Percentiles rank a stretch among this genome's conserved stretches.
Conservation (phyloP, 2,113 vertebrate genomes). For the Natator depressus region DNA sequence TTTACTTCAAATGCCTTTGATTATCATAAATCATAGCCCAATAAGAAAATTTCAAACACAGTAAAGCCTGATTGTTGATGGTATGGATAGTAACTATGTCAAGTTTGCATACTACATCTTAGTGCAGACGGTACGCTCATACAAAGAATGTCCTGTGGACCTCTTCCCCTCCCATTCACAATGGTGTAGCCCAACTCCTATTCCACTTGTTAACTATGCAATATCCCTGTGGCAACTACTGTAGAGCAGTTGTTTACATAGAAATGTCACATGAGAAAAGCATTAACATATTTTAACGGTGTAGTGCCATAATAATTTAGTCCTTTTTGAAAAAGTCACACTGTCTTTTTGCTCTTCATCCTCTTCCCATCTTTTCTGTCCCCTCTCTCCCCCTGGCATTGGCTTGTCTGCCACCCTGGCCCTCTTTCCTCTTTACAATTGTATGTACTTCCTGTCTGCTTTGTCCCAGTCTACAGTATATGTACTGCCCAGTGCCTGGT, state of each 20-base stretch:
- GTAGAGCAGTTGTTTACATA: neutral
- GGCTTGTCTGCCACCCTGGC: neutral
- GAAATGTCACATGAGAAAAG: neutral
- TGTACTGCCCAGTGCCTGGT: neutral
- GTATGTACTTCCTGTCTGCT: neutral
- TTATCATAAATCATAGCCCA: neutral
- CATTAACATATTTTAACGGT: neutral
- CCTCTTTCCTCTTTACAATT: neutral
- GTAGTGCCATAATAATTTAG: neutral
- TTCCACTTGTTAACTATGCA: neutral
- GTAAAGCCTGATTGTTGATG: neutral
- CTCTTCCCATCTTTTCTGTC: neutral
- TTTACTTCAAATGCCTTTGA: neutral
- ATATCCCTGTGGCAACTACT: neutral
- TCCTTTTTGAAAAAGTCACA: neutral
- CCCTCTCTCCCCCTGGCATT: neutral
- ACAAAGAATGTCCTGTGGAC: neutral
- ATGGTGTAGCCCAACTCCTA: neutral
- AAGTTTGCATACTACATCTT: neutral
- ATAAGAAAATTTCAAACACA: neutral
- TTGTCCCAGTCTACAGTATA: neutral
- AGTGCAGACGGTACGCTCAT: neutral
- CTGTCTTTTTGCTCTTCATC: neutral
- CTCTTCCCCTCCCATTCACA: neutral
- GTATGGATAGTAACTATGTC: neutral